phyloP scores from a whole-genome alignment of 2,113 vertebrate genomes.

The Tragelaphus strepsiceros region DNA sequence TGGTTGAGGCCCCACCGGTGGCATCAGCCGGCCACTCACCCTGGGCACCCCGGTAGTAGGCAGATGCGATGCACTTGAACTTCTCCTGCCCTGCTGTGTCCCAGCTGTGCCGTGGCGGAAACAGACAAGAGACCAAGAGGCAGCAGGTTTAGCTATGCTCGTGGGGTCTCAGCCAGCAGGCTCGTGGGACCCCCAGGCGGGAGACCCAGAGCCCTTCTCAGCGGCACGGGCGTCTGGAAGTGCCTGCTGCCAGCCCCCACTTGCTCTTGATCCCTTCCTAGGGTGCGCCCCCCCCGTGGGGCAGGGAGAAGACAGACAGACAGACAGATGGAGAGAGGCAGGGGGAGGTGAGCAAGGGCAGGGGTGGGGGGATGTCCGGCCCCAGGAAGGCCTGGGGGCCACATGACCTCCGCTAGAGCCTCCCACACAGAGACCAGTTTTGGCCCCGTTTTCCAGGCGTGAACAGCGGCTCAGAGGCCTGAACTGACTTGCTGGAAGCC shows the following conservation, averaged over 20 bases:
- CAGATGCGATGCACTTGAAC: conserved; percentile 94
- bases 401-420: neutral
- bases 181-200: fast-evolving
- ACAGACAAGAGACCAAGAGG: neutral
- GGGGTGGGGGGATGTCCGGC: no score
- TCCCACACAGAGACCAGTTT: neutral
- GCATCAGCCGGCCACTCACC: conserved; percentile 77
- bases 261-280: neutral
- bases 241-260: neutral
- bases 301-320: neutral
- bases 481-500: neutral
- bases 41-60: conserved; percentile 93
- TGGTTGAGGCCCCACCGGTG: fast-evolving
- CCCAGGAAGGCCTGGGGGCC: neutral
- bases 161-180: neutral
- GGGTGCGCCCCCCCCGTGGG: neutral
- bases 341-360: neutral
- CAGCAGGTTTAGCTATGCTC: neutral
- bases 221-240: neutral
- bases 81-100: conserved; percentile 97
- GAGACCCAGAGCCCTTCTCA: neutral
- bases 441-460: neutral
- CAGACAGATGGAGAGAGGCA: neutral
- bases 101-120: conserved; percentile 82
- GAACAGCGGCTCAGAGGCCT: neutral